Conservation (phyloP, 2,797 vertebrate genomes). For the Falco biarmicus region DNA sequence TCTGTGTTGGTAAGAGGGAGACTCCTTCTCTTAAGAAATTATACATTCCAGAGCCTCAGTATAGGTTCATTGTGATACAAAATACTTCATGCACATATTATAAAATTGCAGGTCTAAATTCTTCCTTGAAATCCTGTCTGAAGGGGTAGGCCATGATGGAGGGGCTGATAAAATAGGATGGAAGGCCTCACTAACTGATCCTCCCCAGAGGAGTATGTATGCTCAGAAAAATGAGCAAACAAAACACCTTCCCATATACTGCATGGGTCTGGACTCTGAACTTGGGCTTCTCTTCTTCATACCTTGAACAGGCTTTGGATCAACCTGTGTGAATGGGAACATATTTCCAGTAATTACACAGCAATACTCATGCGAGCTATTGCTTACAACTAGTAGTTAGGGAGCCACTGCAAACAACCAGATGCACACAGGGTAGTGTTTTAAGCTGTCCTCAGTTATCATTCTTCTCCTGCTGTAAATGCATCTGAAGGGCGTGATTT, state of each 20-base stretch:
- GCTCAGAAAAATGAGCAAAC: not conserved
- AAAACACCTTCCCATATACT: accelerated
- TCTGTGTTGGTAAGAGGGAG: not conserved
- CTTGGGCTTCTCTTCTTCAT: not conserved
- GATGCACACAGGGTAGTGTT: not conserved
- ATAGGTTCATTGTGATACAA: not conserved
- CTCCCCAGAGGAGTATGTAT: not conserved
- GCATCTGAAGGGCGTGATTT: conserved; percentile 40
- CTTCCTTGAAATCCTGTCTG: not conserved
- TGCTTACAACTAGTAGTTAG: not conserved
- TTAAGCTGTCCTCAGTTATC: conserved; percentile 20
- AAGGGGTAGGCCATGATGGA: not conserved
- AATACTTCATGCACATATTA: not conserved
- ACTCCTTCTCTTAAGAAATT: not conserved
- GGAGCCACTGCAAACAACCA: not conserved
- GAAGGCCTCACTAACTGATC: not conserved
- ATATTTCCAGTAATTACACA: not conserved
- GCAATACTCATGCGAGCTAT: not conserved
- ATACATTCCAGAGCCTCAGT: not conserved
- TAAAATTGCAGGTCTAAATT: not conserved
- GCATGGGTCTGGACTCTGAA: not conserved
- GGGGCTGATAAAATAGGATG: not conserved
- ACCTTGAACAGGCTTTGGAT: not conserved
- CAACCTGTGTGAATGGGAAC: not conserved
- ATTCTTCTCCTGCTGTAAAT: conserved; percentile 37